These are phyloP conservation scores for Micrastur ruficollis DNA, from an alignment of 2,797 vertebrate species.

Conservation along the genomic window DNA sequence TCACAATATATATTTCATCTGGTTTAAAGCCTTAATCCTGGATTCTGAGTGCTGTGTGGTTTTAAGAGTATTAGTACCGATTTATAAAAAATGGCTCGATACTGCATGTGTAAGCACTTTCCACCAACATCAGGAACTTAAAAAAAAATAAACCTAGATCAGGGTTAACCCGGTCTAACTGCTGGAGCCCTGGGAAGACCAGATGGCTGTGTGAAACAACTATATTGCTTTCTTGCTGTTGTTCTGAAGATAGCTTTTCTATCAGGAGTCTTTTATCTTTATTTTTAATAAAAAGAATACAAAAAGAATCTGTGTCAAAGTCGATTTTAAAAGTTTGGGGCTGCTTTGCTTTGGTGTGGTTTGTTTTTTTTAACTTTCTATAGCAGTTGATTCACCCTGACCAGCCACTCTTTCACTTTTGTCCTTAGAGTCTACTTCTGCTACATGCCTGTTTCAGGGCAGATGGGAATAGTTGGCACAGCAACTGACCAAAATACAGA, in stretches of 20 bases:
- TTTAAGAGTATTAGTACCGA: constrained; percentile 62
- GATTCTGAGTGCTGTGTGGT: constrained; percentile 43
- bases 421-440: background rate
- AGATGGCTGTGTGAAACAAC: constrained; percentile 9
- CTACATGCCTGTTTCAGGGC: background rate
- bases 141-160: constrained; percentile 20
- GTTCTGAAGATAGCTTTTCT: background rate
- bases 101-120: constrained; percentile 35
- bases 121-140: constrained; percentile 29
- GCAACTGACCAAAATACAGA: background rate
- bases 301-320: background rate
- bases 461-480: background rate
- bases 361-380: background rate
- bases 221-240: background rate
- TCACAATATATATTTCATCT: constrained; percentile 61
- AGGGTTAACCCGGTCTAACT: constrained; percentile 3
- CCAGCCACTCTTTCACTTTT: background rate
- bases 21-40: constrained; percentile 58
- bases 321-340: background rate
- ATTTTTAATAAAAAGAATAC: background rate
- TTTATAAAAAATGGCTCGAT: constrained; percentile 59
- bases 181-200: background rate
- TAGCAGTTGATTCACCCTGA: background rate
- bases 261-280: background rate
- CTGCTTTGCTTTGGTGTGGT: background rate